Evolutionary conservation across 2,888 invertebrate species (phyloP), one percentile per base, ranked within the genome.

Genomic region (Theristus sp.): DNA sequence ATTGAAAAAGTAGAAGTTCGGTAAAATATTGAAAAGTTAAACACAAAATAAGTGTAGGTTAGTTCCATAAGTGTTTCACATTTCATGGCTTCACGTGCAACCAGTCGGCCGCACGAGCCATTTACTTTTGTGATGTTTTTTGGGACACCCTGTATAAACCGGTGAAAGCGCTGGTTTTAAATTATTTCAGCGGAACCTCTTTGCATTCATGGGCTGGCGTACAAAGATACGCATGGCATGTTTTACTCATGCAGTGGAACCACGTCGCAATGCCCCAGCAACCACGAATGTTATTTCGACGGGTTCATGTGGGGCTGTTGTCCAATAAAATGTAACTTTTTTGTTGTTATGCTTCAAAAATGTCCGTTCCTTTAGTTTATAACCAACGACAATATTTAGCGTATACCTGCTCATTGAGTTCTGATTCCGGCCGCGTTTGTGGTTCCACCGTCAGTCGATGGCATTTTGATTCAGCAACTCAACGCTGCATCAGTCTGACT

Each of bases 251-350:
- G 60, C 52, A 24, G 13, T 26, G 22, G 29, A 10, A 22, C 2
- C 28, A 28, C 20, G n/a, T 6, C 10, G 22, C n/a, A 3, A 25
- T 57, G 57, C 30, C 56, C 56, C 20, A 10, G 27, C 6, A 56
- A 56, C 2, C 68, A 67, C 57, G 66, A 69, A 53, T 69, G 69
- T 63, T 67, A 58, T 30, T 61, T 47, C 29, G 61, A 72, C 59
- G 72, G 72, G 53, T 68, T 68, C 58, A 67, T 70, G 10, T 71
- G 68, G 67, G 72, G 71, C 57, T 72, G 72, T 58, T 72, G 72
- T 58, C 71, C 72, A 13, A 70, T 69, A 17, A 71, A 70, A 64
- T 66, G 67, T 67, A 25, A 52, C 56, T 38, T n/a, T 10, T 25
- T 24, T 10, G 6, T 20, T 10, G 10, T 17, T 22, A 46, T 46